Conservation (phyloP, 1,140 invertebrate species). For the Nasonia vitripennis region DNA sequence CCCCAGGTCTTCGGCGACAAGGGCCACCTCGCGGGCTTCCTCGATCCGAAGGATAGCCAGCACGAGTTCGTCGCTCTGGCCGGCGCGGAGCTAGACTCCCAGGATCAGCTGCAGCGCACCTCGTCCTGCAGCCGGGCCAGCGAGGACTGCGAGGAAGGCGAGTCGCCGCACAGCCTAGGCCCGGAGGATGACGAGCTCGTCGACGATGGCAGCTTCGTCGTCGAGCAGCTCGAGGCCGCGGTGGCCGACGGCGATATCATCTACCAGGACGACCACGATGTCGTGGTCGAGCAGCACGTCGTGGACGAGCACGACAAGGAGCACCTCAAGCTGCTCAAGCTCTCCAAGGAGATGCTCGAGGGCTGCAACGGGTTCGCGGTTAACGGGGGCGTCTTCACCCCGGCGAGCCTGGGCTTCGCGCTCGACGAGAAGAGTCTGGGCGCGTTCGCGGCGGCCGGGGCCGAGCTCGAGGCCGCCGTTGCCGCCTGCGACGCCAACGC, state of each 20-base stretch:
- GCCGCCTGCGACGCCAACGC: constrained; percentile 42
- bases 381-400: constrained; percentile 33
- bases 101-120: constrained; percentile 36
- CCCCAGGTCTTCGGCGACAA: constrained; percentile 45
- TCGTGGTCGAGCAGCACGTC: constrained; percentile 39
- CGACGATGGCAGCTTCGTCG: constrained; percentile 50
- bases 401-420: constrained; percentile 29
- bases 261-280: constrained; percentile 38
- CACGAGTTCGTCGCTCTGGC: constrained; percentile 22
- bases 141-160: constrained; percentile 41
- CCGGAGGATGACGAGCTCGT: constrained; percentile 56
- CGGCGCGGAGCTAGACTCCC: constrained; percentile 38
- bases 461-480: constrained; percentile 33
- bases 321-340: constrained; percentile 50
- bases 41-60: constrained; percentile 27
- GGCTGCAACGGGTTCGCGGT: constrained; percentile 47
- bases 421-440: constrained; percentile 50
- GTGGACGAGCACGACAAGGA: constrained; percentile 54
- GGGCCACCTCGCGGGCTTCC: constrained; percentile 22
- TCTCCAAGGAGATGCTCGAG: constrained; percentile 51
- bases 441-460: constrained; percentile 27
- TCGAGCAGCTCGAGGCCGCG: constrained; percentile 50
- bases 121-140: constrained; percentile 46
- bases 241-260: constrained; percentile 49
- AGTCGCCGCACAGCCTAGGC: constrained; percentile 31